These are phyloP conservation scores for Pediacus dermestoides DNA, from an alignment of 2,888 invertebrate species.

Conservation along the genomic window DNA sequence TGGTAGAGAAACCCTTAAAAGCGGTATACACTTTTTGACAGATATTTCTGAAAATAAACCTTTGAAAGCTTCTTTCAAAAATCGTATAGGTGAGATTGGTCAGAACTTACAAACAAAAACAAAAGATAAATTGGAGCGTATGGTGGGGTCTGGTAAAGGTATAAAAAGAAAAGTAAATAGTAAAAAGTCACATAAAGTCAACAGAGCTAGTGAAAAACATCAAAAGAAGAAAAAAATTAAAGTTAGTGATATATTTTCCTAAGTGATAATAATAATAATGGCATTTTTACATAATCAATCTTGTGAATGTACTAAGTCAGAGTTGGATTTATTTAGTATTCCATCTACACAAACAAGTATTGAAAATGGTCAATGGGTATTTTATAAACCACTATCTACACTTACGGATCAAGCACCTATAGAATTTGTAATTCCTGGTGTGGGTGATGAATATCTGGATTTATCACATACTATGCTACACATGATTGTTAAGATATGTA, in stretches of 20 bases:
- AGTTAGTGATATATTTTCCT: background rate
- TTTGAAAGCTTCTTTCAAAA: background rate
- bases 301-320: too few relatives aligned
- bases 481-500: too few relatives aligned
- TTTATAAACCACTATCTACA: too few relatives aligned
- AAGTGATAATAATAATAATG: too few relatives aligned
- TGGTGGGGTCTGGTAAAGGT: background rate
- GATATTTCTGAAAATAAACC: background rate
- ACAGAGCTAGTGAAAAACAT: background rate
- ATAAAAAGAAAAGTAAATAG: background rate
- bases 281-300: background rate
- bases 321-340: background rate
- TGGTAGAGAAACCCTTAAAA: too few relatives aligned
- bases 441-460: background rate
- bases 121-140: background rate
- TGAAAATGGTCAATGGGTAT: too few relatives aligned
- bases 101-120: too few relatives aligned
- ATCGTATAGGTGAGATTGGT: background rate
- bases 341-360: too few relatives aligned
- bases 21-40: too few relatives aligned
- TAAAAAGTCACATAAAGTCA: background rate
- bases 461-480: background rate
- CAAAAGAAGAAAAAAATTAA: background rate
- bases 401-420: too few relatives aligned
- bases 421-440: conserved; percentile 1